A percentile compares a stretch with the other conserved stretches of the same genome.
Conservation (phyloP, 2,113 vertebrate genomes). For the Neolamprologus fasciatus region DNA sequence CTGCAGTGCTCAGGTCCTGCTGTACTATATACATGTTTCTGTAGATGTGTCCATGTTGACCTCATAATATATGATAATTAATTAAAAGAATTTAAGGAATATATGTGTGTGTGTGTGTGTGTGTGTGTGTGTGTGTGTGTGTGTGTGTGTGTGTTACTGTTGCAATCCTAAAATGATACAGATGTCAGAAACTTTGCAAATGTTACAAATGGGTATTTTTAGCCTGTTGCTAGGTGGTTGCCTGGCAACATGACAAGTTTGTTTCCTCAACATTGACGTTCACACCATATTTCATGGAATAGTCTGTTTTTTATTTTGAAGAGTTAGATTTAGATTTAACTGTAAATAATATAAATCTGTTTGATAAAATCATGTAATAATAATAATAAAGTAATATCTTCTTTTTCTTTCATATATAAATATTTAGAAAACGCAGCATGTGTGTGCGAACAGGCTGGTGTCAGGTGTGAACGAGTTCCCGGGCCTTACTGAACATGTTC, state of each 20-base stretch:
- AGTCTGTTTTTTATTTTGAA: neutral
- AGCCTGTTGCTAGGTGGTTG: neutral
- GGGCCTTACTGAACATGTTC: neutral
- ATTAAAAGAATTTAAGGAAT: neutral
- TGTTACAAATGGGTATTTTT: neutral
- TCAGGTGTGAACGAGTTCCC: neutral
- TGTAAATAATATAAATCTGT: neutral
- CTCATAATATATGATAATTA: neutral
- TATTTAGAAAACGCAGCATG: neutral
- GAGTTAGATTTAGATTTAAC: neutral
- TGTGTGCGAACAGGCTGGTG: neutral
- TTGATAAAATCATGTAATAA: neutral
- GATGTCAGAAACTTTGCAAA: rapidly evolving
- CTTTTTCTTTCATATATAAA: neutral
- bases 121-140: neutral
- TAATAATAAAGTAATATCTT: neutral
- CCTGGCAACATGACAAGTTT: neutral
- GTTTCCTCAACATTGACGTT: neutral
- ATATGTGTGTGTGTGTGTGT: neutral
- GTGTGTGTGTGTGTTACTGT: neutral
- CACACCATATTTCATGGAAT: neutral
- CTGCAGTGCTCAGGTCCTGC: neutral
- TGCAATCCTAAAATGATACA: neutral
- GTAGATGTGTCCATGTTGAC: neutral
- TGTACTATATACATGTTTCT: neutral